These are phyloP conservation scores for Drosophila paranaensis DNA, from an alignment of 2,888 invertebrate species.

Conservation along the genomic window DNA sequence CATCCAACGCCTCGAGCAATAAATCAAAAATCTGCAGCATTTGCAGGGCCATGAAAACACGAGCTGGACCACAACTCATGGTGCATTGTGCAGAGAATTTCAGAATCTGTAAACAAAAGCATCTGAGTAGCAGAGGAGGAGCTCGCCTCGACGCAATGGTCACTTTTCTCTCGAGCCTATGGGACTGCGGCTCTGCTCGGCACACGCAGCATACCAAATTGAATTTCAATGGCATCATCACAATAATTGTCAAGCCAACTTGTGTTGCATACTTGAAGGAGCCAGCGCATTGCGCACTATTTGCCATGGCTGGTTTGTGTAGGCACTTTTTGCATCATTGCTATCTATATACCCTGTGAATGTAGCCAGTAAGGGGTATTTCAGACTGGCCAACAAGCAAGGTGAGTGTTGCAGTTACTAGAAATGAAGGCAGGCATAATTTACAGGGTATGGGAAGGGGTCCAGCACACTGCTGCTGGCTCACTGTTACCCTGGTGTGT, in stretches of 20 bases:
- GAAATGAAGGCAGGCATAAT: not conserved
- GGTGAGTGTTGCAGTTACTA: not conserved
- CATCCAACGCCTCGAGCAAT: conserved; percentile 26
- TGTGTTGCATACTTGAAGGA: conserved; percentile 59
- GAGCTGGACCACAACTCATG: conserved; percentile 9
- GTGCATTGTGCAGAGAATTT: conserved; percentile 37
- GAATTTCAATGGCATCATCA: conserved; percentile 69
- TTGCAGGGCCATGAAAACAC: conserved; percentile 33
- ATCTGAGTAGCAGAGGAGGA: conserved; percentile 25
- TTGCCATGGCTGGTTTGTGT: conserved; percentile 32
- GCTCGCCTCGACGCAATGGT: not conserved
- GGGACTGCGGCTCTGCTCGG: conserved; percentile 9
- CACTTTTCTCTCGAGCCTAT: conserved; percentile 16
- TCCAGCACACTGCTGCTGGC: not conserved
- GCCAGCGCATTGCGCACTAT: conserved; percentile 40
- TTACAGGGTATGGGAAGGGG: conserved; percentile 20
- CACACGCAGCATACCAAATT: conserved; percentile 57
- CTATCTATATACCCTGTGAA: conserved; percentile 13
- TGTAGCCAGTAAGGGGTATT: not conserved
- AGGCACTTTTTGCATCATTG: conserved; percentile 34
- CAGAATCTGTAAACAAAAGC: conserved; percentile 51
- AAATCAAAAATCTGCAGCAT: conserved; percentile 69
- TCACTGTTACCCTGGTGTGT: conserved; percentile 12
- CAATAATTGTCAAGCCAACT: conserved; percentile 76
- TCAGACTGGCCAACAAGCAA: not conserved